Percentiles rank a stretch among this genome's conserved stretches.
phyloP scores from a whole-genome alignment of 2,113 vertebrate genomes.

The Oostethus manadensis region DNA sequence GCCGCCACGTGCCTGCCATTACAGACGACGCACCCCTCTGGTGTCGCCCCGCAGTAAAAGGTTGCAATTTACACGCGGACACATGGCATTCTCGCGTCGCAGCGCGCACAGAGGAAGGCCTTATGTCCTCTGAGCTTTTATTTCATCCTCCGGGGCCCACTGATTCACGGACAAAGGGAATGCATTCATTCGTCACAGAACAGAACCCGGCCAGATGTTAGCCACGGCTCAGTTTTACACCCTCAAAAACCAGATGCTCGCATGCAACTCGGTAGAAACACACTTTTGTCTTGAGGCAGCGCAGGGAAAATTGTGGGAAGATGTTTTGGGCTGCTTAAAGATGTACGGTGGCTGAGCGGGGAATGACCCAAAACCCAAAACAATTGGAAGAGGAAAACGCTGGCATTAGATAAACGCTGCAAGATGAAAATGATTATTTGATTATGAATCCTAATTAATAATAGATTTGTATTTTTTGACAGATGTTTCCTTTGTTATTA shows the following conservation, averaged over 20 bases:
- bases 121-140: conserved; percentile 3
- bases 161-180: conserved; percentile 7
- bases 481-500: too few species aligned
- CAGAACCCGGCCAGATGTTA: conserved; percentile 11
- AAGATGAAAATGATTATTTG: too few species aligned
- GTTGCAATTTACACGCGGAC: background rate
- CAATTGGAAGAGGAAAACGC: too few species aligned
- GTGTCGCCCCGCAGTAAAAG: conserved; percentile 2
- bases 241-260: background rate
- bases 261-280: conserved; percentile 10
- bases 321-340: too few species aligned
- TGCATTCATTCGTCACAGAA: conserved; percentile 10
- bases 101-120: conserved; percentile 27
- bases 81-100: background rate
- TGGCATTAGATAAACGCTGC: too few species aligned
- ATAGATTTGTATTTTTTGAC: too few species aligned
- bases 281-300: conserved; percentile 5
- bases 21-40: background rate
- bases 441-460: too few species aligned
- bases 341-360: too few species aligned
- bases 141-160: background rate
- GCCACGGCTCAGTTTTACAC: background rate
- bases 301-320: too few species aligned
- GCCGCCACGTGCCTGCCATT: conserved; percentile 50
- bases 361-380: too few species aligned